Evolutionary conservation across 2,797 vertebrate species (phyloP), one percentile per base, ranked within the genome.

Genomic region (Hippopotamyrus pictus): DNA sequence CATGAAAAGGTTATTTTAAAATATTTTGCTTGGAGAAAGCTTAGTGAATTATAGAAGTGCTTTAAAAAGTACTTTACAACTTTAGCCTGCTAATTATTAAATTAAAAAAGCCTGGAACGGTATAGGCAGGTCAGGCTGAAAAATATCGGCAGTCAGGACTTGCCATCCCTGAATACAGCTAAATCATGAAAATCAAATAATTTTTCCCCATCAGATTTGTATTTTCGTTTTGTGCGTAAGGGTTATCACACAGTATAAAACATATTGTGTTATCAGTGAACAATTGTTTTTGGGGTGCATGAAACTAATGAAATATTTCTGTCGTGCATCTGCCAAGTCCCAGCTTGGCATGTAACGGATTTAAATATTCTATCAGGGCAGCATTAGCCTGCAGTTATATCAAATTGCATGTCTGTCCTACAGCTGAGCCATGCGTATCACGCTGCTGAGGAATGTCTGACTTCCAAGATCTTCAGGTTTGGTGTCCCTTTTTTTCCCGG

Each of bases 321-420:
- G 53, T 59, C 37, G 12, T 41, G 89, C 53, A 44, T 90, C 82
- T 93, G 92, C 92, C 91, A 94, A 84, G 89, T 76, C 50, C 85
- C 57, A 69, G 59, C 89, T 90, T 93, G 91, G 89, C 92, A 88
- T 91, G 86, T 82, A 89, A 90, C 69, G 0, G 54, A 0, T 89
- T 90, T 93, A 51, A 93, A 93, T 94, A 90, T 94, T 93, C n/a
- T 83, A 93, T 92, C 90, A 90, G 90, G 92, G 48, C 88, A 86
- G 84, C 85, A 90, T 89, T 88, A 89, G 90, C 86, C 90, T 88
- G 57, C 48, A 90, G 91, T 86, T 54, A 44, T 90, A 88, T 91
- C 46, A 57, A 73, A 51, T 89, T 9, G 88, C 90, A 50, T 88
- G 62, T 87, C 50, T 82, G n/a, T 82, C 17, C 88, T 11, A 46